Evolutionary conservation across 2,797 vertebrate genomes (phyloP).

Genomic region (Natrix natrix): DNA sequence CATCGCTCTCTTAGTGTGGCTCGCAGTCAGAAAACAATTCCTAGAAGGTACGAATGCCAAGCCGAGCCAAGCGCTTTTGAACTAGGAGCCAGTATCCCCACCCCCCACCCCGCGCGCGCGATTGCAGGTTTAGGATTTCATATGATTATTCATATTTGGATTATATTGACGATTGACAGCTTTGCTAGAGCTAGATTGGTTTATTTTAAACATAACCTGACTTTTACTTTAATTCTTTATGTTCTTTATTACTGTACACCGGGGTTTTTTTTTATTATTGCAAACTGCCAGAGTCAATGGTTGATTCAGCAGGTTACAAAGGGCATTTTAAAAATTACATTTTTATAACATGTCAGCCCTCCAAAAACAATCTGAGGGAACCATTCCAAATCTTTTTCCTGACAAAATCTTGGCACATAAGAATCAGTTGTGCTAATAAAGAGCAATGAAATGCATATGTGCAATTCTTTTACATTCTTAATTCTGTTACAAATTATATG

Average conservation of each 20-base stretch:
- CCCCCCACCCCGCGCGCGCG: too few species aligned
- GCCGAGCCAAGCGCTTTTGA: background rate
- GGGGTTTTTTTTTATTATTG: background rate
- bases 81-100: background rate
- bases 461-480: background rate
- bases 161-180: background rate
- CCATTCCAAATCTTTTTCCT: background rate
- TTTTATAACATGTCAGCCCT: background rate
- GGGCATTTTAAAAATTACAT: background rate
- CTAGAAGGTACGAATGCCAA: background rate
- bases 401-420: background rate
- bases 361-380: background rate
- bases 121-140: background rate
- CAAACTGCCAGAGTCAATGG: background rate
- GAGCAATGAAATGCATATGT: background rate
- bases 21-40: background rate
- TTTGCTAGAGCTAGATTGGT: background rate
- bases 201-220: background rate
- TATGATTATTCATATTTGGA: background rate
- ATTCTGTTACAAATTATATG: background rate
- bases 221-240: background rate
- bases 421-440: background rate
- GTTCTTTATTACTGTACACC: background rate
- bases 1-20: background rate
- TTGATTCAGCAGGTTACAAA: background rate